Percentiles rank a stretch among this genome's conserved stretches.
phyloP scores from a whole-genome alignment of 1,140 invertebrate species.

The Cecropterus lyciades region DNA sequence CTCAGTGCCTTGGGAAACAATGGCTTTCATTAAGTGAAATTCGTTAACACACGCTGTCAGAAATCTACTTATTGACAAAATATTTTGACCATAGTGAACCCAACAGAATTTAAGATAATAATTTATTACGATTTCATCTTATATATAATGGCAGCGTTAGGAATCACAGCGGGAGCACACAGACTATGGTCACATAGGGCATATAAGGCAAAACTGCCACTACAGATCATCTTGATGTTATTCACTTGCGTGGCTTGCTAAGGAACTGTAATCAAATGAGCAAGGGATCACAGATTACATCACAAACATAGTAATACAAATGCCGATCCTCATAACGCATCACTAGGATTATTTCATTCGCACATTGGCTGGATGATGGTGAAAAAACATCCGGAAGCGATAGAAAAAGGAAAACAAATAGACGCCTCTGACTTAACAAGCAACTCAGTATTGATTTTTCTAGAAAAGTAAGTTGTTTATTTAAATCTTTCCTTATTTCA shows the following conservation, averaged over 20 bases:
- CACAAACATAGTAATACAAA: constrained; percentile 5
- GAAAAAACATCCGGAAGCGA: background rate
- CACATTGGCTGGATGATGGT: constrained; percentile 14
- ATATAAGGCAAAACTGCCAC: constrained; percentile 92
- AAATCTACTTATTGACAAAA: background rate
- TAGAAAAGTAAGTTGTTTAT: constrained; percentile 8
- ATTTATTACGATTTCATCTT: background rate
- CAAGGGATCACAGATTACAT: constrained; percentile 7
- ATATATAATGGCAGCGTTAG: constrained; percentile 15
- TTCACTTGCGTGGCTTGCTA: constrained; percentile 38
- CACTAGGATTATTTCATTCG: constrained; percentile 6
- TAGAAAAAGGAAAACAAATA: constrained; percentile 3
- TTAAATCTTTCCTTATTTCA: no score
- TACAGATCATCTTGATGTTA: constrained; percentile 82
- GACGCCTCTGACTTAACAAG: constrained; percentile 2
- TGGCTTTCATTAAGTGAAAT: no score
- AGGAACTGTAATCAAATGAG: constrained; percentile 1
- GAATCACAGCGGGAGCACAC: constrained; percentile 90
- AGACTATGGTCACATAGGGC: constrained; percentile 82
- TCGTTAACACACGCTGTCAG: no score
- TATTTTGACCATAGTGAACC: background rate
- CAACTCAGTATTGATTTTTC: constrained; percentile 4
- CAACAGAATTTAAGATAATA: no score
- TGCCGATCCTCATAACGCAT: constrained; percentile 14
- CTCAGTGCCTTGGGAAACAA: no score